Percentiles rank a stretch among this genome's conserved stretches.
These are phyloP conservation scores for Biston stratarius DNA, from an alignment of 2,888 invertebrate species.

Conservation along the genomic window DNA sequence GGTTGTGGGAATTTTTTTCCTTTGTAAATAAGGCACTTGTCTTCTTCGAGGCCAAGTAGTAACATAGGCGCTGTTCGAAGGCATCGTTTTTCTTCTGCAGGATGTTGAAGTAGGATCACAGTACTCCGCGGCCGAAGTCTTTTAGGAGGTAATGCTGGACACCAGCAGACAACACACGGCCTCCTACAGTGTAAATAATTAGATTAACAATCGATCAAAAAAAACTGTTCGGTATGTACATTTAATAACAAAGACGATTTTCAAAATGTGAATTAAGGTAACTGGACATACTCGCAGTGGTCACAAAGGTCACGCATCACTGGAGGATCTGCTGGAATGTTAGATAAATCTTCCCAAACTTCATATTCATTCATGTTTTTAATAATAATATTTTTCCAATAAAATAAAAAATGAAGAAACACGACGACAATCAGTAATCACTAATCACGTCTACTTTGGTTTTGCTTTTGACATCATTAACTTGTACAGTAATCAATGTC, in stretches of 20 bases:
- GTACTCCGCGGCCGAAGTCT: slow-evolving; percentile 89
- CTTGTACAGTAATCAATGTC: no score
- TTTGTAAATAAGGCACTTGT: slow-evolving; percentile 92
- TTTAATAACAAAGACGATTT: not conserved
- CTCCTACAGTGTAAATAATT: slow-evolving; percentile 85
- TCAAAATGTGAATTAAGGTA: not conserved
- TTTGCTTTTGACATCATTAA: no score
- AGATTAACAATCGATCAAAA: not conserved
- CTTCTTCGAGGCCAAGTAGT: slow-evolving; percentile 89
- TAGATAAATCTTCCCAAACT: slow-evolving; percentile 90
- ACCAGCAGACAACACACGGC: slow-evolving; percentile 96
- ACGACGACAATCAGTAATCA: no score
- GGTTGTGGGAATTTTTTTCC: slow-evolving; percentile 94
- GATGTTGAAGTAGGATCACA: slow-evolving; percentile 95
- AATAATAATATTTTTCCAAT: not conserved
- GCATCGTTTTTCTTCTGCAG: slow-evolving; percentile 96
- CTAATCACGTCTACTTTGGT: no score
- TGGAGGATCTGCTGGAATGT: slow-evolving; percentile 92
- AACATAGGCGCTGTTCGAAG: slow-evolving; percentile 96
- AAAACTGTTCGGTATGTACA: not conserved
- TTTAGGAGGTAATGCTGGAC: slow-evolving; percentile 91
- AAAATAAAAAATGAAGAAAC: not conserved
- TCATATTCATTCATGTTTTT: slow-evolving; percentile 73
- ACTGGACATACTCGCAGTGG: slow-evolving; percentile 89
- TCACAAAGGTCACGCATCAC: slow-evolving; percentile 89